These are phyloP conservation scores for Spodoptera frugiperda DNA, from an alignment of 1,140 invertebrate species.

Conservation along the genomic window DNA sequence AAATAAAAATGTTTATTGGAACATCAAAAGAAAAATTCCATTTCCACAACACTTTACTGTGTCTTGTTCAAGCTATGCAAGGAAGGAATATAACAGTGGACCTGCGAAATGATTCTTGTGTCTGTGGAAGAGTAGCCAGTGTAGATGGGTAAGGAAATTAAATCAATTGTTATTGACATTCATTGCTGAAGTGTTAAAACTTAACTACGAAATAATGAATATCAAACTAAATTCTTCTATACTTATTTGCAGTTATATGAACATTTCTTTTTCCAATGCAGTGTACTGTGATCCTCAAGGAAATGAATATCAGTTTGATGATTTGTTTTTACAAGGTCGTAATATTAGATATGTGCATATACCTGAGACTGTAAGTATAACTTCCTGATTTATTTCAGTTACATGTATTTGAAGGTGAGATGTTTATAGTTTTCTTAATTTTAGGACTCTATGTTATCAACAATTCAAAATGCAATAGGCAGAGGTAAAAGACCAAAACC, in stretches of 20 bases:
- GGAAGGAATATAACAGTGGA: slow-evolving; percentile 89
- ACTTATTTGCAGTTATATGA: slow-evolving; percentile 88
- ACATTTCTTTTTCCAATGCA: slow-evolving; percentile 88
- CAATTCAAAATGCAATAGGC: slow-evolving; percentile 69
- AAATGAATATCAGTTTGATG: slow-evolving; percentile 80
- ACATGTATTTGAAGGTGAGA: background rate
- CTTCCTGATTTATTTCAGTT: background rate
- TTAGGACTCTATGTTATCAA: slow-evolving; percentile 69
- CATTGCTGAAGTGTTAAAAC: background rate
- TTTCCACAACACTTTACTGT: slow-evolving; percentile 87
- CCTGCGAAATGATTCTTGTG: slow-evolving; percentile 88
- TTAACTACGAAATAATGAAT: too few species aligned
- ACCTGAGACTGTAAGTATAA: slow-evolving; percentile 87
- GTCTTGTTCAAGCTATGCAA: slow-evolving; percentile 88
- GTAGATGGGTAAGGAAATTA: slow-evolving; percentile 87
- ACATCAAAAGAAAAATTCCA: slow-evolving; percentile 83
- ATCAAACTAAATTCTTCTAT: too few species aligned
- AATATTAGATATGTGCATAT: slow-evolving; percentile 90
- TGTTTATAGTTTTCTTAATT: slow-evolving; percentile 34
- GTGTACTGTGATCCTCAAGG: slow-evolving; percentile 87
- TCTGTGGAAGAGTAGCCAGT: slow-evolving; percentile 86
- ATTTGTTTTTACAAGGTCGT: slow-evolving; percentile 88
- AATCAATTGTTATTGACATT: background rate
- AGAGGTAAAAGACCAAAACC: slow-evolving; percentile 53
- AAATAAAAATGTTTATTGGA: slow-evolving; percentile 68